Conservation (phyloP, 2,888 invertebrate genomes). For the Hyles lineata region DNA sequence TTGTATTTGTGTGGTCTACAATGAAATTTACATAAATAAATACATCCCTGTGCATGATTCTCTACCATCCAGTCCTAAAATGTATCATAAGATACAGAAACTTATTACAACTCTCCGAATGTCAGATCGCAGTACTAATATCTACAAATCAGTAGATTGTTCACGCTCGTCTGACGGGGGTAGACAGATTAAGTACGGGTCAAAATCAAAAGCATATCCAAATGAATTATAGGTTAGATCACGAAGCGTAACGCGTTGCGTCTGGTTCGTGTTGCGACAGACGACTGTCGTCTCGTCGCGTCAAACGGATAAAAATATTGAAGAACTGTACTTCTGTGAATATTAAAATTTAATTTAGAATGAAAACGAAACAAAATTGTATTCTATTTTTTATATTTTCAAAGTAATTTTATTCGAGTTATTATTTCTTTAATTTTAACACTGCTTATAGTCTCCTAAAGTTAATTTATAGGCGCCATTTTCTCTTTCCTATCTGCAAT, state of each 20-base stretch:
- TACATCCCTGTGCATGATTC: too few species aligned
- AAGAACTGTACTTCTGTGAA: neutral
- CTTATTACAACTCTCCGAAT: too few species aligned
- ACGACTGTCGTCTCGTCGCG: neutral
- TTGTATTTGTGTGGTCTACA: too few species aligned
- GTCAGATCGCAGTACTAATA: neutral
- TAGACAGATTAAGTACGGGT: conserved; percentile 35
- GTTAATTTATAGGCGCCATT: too few species aligned
- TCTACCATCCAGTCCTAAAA: too few species aligned
- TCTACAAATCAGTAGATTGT: neutral
- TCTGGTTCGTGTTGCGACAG: neutral
- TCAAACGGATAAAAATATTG: neutral
- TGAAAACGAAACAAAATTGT: neutral
- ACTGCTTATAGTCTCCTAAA: too few species aligned
- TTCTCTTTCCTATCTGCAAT: too few species aligned
- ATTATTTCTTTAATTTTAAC: too few species aligned
- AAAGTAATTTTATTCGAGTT: too few species aligned
- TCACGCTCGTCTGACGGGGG: neutral
- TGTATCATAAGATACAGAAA: too few species aligned
- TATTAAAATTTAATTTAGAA: neutral
- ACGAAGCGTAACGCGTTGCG: neutral
- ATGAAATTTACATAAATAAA: too few species aligned
- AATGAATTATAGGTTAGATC: conserved; percentile 36
- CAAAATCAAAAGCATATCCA: conserved; percentile 37
- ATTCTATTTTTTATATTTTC: too few species aligned